Percentiles rank a stretch among this genome's conserved stretches.
These are phyloP conservation scores for Coecobrya sp. DNA, from an alignment of 2,888 invertebrate genomes.

Conservation along the genomic window DNA sequence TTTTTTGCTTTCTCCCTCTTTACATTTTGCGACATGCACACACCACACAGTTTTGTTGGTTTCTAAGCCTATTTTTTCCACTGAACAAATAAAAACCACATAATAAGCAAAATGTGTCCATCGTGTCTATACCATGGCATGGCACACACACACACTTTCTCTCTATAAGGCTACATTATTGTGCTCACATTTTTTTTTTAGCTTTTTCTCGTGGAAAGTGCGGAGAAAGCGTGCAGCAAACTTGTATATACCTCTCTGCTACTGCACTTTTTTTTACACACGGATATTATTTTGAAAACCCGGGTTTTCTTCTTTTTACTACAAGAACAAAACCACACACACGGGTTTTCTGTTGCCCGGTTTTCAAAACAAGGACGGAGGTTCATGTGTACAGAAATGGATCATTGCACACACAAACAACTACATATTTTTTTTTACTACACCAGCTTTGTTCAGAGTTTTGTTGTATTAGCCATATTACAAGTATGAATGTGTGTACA, in stretches of 20 bases:
- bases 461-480: conserved; percentile 10
- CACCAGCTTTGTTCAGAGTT: no score
- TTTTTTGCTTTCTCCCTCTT: conserved; percentile 21
- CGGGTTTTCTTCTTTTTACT: no score
- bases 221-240: not conserved
- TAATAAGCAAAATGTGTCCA: conserved; percentile 64
- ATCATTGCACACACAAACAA: conserved; percentile 66
- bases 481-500: not conserved
- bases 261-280: not conserved
- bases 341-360: not conserved
- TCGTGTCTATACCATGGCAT: conserved; percentile 42
- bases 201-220: not conserved
- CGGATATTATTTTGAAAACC: no score
- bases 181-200: not conserved
- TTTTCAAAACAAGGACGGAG: no score
- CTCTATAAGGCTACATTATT: conserved; percentile 30
- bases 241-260: no score
- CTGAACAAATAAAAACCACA: conserved; percentile 71
- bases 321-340: no score
- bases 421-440: conserved; percentile 10
- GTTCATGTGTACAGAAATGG: conserved; percentile 59
- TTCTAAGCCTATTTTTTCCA: conserved; percentile 9
- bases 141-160: not conserved
- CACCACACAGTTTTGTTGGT: no score
- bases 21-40: conserved; percentile 34